A percentile compares a stretch with the other conserved stretches of the same genome.
Evolutionary conservation across 2,113 vertebrate species (phyloP).

Genomic region (Entelurus aequoreus): DNA sequence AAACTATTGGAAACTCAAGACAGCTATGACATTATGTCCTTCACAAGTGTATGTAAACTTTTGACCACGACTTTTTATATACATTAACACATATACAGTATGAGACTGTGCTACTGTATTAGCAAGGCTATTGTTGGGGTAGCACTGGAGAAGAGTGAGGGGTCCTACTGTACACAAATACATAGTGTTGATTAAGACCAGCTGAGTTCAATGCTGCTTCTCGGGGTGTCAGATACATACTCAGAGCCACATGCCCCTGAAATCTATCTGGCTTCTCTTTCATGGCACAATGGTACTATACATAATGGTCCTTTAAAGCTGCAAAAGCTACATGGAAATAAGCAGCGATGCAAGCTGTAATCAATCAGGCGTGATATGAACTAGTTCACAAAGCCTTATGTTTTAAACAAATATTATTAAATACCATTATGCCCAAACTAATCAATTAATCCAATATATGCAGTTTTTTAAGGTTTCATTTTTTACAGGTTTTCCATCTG

Average conservation of each 20-base stretch:
- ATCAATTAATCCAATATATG: no score
- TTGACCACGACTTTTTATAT: no score
- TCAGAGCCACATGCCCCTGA: constrained; percentile 29
- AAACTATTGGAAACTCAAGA: no score
- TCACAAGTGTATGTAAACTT: no score
- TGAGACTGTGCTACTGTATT: constrained; percentile 13
- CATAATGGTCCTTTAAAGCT: constrained; percentile 14
- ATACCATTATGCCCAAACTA: no score
- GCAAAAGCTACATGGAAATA: constrained; percentile 1
- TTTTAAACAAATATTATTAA: no score
- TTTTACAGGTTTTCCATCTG: not conserved
- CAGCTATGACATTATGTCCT: no score
- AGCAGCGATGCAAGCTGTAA: not conserved
- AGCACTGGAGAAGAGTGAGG: constrained; percentile 23
- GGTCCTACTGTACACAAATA: constrained; percentile 51
- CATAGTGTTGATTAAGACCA: constrained; percentile 65
- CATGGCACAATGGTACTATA: constrained; percentile 14
- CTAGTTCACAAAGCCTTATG: no score
- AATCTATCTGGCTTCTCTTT: constrained; percentile 37
- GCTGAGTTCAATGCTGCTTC: constrained; percentile 47
- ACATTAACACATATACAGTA: constrained; percentile 17
- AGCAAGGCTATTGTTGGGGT: not conserved
- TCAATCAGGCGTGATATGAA: not conserved
- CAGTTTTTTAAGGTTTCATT: not conserved
- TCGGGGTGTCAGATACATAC: constrained; percentile 20